Evolutionary conservation across 2,113 vertebrate species (phyloP).

Genomic region (Melanotaenia duboulayi): DNA sequence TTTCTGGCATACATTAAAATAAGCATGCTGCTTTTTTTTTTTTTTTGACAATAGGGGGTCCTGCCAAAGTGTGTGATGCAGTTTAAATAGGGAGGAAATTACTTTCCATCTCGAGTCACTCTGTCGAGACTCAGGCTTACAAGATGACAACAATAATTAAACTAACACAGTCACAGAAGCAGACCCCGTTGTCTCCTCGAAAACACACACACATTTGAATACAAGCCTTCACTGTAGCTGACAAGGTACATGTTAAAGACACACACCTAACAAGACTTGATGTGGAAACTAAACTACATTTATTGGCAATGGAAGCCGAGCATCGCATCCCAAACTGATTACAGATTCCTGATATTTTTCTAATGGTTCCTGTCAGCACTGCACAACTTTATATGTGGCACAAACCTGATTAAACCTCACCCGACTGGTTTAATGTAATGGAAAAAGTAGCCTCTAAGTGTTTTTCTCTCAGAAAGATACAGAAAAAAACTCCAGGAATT

Average conservation of each 20-base stretch:
- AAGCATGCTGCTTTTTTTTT: slow-evolving; percentile 39
- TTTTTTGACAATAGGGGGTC: slow-evolving; percentile 56
- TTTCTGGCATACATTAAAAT: slow-evolving; percentile 53
- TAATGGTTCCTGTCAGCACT: slow-evolving; percentile 9
- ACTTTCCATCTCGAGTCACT: slow-evolving; percentile 59
- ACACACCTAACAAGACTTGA: slow-evolving; percentile 43
- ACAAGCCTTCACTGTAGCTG: slow-evolving; percentile 36
- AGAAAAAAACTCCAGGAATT: too few species aligned
- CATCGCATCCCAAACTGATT: neutral
- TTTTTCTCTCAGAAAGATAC: too few species aligned
- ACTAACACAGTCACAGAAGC: slow-evolving; percentile 62
- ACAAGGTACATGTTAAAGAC: slow-evolving; percentile 30
- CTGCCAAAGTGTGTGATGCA: slow-evolving; percentile 50
- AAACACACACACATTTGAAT: slow-evolving; percentile 9
- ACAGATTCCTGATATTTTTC: neutral
- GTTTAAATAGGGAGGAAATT: slow-evolving; percentile 65
- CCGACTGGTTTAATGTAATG: neutral
- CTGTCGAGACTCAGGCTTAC: slow-evolving; percentile 25
- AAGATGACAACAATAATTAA: slow-evolving; percentile 76
- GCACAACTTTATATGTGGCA: neutral
- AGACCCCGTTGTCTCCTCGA: slow-evolving; percentile 33
- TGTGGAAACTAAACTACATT: slow-evolving; percentile 39
- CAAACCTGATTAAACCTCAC: slow-evolving; percentile 28
- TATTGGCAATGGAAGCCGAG: slow-evolving; percentile 25
- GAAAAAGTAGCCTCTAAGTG: too few species aligned